Evolutionary conservation across 2,888 invertebrate genomes (phyloP).

Genomic region (Nymphalis urticae): DNA sequence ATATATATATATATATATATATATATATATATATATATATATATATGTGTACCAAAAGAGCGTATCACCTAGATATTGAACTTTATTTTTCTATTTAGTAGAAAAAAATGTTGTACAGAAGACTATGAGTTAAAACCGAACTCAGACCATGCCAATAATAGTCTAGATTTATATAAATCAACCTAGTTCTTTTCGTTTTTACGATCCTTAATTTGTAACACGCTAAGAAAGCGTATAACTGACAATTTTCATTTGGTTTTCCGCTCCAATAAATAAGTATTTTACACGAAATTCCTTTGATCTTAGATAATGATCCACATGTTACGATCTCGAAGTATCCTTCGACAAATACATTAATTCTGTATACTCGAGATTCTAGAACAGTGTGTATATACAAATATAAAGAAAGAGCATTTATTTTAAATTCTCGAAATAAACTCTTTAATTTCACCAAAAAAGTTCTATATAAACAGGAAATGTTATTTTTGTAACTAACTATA

Average conservation of each 20-base stretch:
- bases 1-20: too few relatives aligned
- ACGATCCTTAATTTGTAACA: constrained; percentile 40
- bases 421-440: neutral
- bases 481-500: neutral
- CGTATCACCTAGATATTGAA: too few relatives aligned
- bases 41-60: too few relatives aligned
- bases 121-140: too few relatives aligned
- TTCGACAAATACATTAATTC: constrained; percentile 29
- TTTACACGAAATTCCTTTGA: constrained; percentile 52
- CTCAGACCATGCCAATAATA: neutral
- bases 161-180: neutral
- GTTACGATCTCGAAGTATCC: constrained; percentile 39
- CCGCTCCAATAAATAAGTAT: constrained; percentile 37
- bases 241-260: constrained; percentile 53
- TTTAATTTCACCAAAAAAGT: neutral
- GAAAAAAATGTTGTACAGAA: too few relatives aligned
- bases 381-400: neutral
- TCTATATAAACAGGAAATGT: neutral
- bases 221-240: constrained; percentile 46
- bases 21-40: too few relatives aligned
- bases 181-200: constrained; percentile 35
- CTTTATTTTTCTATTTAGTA: too few relatives aligned
- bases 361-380: constrained; percentile 4
- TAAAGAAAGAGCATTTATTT: neutral
- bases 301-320: constrained; percentile 50